Percentiles rank a stretch among this genome's conserved stretches.
Evolutionary conservation across 35 echinoderm and acorn worm genomes (phyloP).

Genomic region (Hemicentrotus pulcherrimus): DNA sequence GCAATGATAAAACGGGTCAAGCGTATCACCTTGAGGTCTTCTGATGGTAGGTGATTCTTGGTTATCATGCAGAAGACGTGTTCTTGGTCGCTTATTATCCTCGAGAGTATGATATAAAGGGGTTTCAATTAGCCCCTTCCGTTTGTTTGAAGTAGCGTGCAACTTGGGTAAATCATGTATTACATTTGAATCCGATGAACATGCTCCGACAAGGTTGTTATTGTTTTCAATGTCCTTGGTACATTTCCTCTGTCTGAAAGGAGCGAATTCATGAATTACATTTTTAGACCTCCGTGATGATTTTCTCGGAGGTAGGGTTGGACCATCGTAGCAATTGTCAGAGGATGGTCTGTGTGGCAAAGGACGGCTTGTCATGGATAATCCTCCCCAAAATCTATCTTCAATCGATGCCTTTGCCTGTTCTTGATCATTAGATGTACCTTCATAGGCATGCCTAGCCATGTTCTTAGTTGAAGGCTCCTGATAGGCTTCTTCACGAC

Average conservation of each 20-base stretch:
- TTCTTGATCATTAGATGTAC: not conserved
- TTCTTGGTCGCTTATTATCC: not conserved
- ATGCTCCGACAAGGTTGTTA: not conserved
- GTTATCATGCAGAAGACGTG: not conserved
- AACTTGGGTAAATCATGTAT: not conserved
- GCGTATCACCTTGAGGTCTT: too few species aligned
- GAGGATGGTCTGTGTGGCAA: not conserved
- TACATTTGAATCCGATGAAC: not conserved
- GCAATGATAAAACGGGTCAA: too few species aligned
- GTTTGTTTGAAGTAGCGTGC: not conserved
- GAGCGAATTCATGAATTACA: not conserved
- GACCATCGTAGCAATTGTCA: not conserved
- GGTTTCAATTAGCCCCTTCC: not conserved
- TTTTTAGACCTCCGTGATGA: not conserved
- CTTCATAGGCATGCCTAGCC: not conserved
- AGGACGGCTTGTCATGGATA: not conserved
- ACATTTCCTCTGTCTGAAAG: not conserved
- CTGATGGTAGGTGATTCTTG: not conserved
- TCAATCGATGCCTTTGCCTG: not conserved
- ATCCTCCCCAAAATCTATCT: not conserved
- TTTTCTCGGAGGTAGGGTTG: not conserved
- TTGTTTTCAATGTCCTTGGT: not conserved
- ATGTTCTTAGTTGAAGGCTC: not conserved
- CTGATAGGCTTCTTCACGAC: not conserved
- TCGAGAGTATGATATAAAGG: not conserved